Evolutionary conservation across 2,888 invertebrate species (phyloP), one percentile per base, ranked within the genome.

Genomic region (Spodoptera exigua): DNA sequence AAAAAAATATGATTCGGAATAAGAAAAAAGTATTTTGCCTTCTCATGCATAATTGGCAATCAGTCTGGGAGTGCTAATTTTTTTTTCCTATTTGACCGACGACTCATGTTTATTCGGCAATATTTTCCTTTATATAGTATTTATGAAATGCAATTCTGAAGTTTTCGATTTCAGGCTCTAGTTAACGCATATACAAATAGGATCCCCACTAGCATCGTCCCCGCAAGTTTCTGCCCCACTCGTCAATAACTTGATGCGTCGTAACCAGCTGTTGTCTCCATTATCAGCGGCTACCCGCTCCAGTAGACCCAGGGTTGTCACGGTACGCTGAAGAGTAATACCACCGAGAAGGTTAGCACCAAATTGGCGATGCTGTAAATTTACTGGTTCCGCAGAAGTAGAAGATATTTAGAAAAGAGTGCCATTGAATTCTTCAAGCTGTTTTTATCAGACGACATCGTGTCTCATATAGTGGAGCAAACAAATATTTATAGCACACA

Each of bases 361-460:
- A 5, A 48, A 46, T 44, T 64, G 56, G 64, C 18, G 46, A 36
- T 40, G 53, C 13, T 41, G 1, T n/a, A 63, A 55, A 16, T 63
- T 59, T 35, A 59, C 34, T 27, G 59, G 63, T 51, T 34, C 45
- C 13, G 55, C 51, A 35, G 55, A 55, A 32, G 51, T 44, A 36
- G 40, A 37, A 43, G 44, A 10, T 27, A 12, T 13, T 39, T 48
- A 45, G 58, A 48, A 10, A 53, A 44, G 40, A 58, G 58, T 54
- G 53, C 58, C 7, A 54, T 61, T 57, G 58, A 61, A 55, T 66
- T 58, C 37, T 61, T 66, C 47, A 61, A 43, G 37, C 32, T 47
- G 27, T 52, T 49, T 17, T 61, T 61, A 17, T 48, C 52, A 52
- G 58, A 66, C 10, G 63, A 58, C 35, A 59, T 59, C 17, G 11